These are phyloP conservation scores for Momotus momota DNA, from an alignment of 2,797 vertebrate species.

Conservation along the genomic window DNA sequence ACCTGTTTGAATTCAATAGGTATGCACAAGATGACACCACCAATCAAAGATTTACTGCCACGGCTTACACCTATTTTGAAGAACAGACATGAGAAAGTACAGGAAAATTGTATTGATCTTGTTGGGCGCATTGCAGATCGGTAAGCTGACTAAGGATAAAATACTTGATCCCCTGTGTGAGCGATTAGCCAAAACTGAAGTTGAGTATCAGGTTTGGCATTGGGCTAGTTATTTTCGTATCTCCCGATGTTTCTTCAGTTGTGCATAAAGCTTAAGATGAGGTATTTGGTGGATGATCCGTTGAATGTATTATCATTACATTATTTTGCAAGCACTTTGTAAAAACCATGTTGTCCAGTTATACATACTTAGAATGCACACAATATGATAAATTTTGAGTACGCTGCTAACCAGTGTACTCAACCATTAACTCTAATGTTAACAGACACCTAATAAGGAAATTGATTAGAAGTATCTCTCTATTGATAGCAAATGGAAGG, in stretches of 20 bases:
- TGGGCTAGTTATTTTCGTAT: background rate
- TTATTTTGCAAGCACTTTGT: background rate
- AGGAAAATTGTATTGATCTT: slow-evolving; percentile 99
- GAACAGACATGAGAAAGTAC: slow-evolving; percentile 99
- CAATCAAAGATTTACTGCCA: slow-evolving; percentile 97
- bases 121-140: slow-evolving; percentile 98
- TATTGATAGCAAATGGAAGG: background rate
- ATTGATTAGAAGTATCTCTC: background rate
- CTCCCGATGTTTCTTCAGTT: background rate
- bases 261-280: background rate
- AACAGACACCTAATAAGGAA: background rate
- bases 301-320: background rate
- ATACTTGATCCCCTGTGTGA: background rate
- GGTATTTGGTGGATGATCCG: background rate
- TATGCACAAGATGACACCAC: slow-evolving; percentile 99
- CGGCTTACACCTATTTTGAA: slow-evolving; percentile 97
- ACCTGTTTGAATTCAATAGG: slow-evolving; percentile 75
- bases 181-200: background rate
- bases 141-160: slow-evolving; percentile 69
- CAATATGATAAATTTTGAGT: no score
- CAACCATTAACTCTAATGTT: background rate
- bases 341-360: background rate
- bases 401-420: background rate
- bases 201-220: background rate
- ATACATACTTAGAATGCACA: background rate